Evolutionary conservation across 2,113 vertebrate genomes (phyloP), one percentile per base, ranked within the genome.

Genomic region (Xerus inauris): DNA sequence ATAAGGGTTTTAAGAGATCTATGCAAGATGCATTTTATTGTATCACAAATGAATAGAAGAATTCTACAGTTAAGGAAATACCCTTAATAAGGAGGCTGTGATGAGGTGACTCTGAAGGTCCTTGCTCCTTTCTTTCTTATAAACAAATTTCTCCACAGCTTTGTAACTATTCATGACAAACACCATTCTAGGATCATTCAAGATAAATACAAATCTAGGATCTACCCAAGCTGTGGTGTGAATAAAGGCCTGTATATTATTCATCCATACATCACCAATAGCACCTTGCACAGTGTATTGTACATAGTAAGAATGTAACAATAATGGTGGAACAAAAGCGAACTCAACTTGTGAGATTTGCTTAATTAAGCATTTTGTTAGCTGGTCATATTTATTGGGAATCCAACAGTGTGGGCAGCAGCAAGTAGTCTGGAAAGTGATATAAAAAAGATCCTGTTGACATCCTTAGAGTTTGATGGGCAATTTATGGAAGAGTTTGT

Each of bases 81-180:
- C 24, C 40, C 38, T 38, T 28, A 83, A 4, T 30, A 22, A 73
- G 35, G 6, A 82, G 2, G 81, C 57, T 89, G 7, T 73, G 35
- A 91, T 80, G 1, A 64, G 54, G 26, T 71, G 30, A 81, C 38
- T 42, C 28, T 71, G 28, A 91, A 91, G 77, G 32, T 62, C 24
- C 19, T 62, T 32, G 17, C 3, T 91, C 30, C 42, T 30, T 92
- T 26, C 28, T 72, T 89, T 83, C 57, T 93, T 71, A 49, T n/a
- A 75, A 54, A 45, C n/a, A 67, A 73, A 0, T 14, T 82, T 95
- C 64, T 79, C 38, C 32, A 79, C 7, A 62, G 35, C 19, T 62
- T 92, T 80, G 22, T 76, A 35, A 71, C 82, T 94, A 6, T 91
- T 95, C 62, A 79, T 79, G 30, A 59, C 38, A 93, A 92, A 65